Percentiles rank a stretch among this genome's conserved stretches.
Evolutionary conservation across 2,797 vertebrate species (phyloP).

Genomic region (Zenarchopterus dispar): DNA sequence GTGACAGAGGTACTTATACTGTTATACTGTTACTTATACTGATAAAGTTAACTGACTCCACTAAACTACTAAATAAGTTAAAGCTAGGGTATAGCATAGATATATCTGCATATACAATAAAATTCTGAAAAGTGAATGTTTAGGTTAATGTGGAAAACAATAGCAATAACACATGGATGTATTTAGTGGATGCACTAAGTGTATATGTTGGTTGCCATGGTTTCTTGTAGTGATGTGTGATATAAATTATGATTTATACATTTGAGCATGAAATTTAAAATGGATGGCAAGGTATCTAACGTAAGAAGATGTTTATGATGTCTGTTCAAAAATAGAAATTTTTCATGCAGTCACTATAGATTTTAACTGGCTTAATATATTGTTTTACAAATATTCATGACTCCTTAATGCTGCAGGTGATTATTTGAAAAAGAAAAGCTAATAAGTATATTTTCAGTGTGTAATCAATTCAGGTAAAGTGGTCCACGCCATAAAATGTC

Average conservation of each 20-base stretch:
- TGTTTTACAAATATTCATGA: constrained; percentile 15
- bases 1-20: too few species aligned
- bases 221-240: constrained; percentile 43
- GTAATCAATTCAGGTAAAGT: constrained; percentile 68
- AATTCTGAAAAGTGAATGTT: constrained; percentile 27
- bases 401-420: constrained; percentile 23
- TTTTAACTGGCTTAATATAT: not conserved
- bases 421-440: constrained; percentile 15
- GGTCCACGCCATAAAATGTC: constrained; percentile 46
- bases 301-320: too few species aligned
- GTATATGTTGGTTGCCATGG: constrained; percentile 64
- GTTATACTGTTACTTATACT: too few species aligned
- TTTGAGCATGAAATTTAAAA: constrained; percentile 17
- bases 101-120: constrained; percentile 36
- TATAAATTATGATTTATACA: constrained; percentile 43
- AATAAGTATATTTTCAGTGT: constrained; percentile 30
- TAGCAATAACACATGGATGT: constrained; percentile 30
- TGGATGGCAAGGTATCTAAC: too few species aligned
- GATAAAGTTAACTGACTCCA: too few species aligned
- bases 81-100: too few species aligned
- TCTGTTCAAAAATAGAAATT: constrained; percentile 11
- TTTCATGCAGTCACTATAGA: not conserved
- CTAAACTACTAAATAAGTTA: too few species aligned
- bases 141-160: constrained; percentile 26
- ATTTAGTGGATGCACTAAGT: constrained; percentile 28